Evolutionary conservation across 2,888 invertebrate species (phyloP).

Genomic region (Exocentrus adspersus): DNA sequence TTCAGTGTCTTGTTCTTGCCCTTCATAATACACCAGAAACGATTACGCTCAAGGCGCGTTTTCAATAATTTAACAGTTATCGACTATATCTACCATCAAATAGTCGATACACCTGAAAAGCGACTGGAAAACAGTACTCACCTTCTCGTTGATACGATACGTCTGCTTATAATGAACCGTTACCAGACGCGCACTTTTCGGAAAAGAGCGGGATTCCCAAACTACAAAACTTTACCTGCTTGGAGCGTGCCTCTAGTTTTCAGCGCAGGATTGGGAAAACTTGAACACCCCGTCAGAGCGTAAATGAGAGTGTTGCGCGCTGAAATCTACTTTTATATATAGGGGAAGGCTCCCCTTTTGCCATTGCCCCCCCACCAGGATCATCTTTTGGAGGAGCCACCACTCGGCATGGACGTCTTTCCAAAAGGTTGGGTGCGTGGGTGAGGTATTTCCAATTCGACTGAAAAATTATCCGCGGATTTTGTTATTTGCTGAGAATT

Average conservation of each 20-base stretch:
- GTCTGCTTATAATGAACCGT: background rate
- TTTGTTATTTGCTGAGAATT: background rate
- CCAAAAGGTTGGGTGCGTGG: slow-evolving; percentile 18
- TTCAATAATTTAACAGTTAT: no score
- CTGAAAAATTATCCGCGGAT: background rate
- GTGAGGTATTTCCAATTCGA: background rate
- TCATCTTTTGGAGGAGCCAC: slow-evolving; percentile 25
- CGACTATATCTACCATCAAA: background rate
- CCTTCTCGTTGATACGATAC: slow-evolving; percentile 10
- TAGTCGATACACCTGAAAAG: no score
- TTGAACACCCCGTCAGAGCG: slow-evolving; percentile 24
- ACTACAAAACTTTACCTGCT: slow-evolving; percentile 1
- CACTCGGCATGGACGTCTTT: slow-evolving; percentile 17
- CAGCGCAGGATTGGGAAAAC: slow-evolving; percentile 12
- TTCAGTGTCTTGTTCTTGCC: no score
- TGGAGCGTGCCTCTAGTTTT: slow-evolving; percentile 4
- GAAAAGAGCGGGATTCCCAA: slow-evolving; percentile 4
- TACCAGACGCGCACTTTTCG: slow-evolving; percentile 19
- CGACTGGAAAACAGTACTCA: background rate
- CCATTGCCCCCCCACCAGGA: slow-evolving; percentile 20
- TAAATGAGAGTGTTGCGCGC: slow-evolving; percentile 27
- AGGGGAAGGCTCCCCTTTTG: slow-evolving; percentile 25
- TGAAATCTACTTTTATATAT: slow-evolving; percentile 31
- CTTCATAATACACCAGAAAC: no score
- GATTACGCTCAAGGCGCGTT: no score